These are phyloP conservation scores for Orussus abietinus DNA, from an alignment of 1,140 invertebrate species.

Conservation along the genomic window DNA sequence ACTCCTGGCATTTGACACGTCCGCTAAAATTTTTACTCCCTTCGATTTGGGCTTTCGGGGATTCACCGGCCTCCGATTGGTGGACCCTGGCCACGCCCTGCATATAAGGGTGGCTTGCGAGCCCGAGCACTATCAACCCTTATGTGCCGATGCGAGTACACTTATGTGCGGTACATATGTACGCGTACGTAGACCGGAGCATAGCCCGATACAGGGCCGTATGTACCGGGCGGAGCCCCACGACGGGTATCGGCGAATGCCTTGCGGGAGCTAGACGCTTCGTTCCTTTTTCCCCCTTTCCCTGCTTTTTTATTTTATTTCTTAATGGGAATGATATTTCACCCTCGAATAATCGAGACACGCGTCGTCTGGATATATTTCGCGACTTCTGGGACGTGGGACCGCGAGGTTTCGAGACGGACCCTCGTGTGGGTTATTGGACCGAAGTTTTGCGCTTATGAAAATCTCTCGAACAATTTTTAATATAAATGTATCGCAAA, in stretches of 20 bases:
- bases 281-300: too few relatives aligned
- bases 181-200: background rate
- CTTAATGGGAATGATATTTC: conserved; percentile 10
- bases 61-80: conserved; percentile 40
- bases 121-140: conserved; percentile 43
- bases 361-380: too few relatives aligned
- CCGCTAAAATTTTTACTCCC: conserved; percentile 45
- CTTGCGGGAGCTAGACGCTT: conserved; percentile 17
- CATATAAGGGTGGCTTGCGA: conserved; percentile 40
- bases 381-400: too few relatives aligned
- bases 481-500: too few relatives aligned
- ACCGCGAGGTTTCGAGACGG: too few relatives aligned
- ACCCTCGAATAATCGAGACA: background rate
- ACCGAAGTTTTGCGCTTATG: too few relatives aligned
- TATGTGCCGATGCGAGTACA: conserved; percentile 37
- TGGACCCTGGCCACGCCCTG: conserved; percentile 46
- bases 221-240: conserved; percentile 28
- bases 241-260: too few relatives aligned
- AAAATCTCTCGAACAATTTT: too few relatives aligned
- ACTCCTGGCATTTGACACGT: conserved; percentile 40
- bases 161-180: conserved; percentile 24
- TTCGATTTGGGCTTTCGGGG: conserved; percentile 44
- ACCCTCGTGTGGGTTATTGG: too few relatives aligned
- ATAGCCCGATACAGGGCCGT: conserved; percentile 23
- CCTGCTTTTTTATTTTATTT: too few relatives aligned